Evolutionary conservation across 2,797 vertebrate species (phyloP).

Genomic region (Fistularia commersonii): DNA sequence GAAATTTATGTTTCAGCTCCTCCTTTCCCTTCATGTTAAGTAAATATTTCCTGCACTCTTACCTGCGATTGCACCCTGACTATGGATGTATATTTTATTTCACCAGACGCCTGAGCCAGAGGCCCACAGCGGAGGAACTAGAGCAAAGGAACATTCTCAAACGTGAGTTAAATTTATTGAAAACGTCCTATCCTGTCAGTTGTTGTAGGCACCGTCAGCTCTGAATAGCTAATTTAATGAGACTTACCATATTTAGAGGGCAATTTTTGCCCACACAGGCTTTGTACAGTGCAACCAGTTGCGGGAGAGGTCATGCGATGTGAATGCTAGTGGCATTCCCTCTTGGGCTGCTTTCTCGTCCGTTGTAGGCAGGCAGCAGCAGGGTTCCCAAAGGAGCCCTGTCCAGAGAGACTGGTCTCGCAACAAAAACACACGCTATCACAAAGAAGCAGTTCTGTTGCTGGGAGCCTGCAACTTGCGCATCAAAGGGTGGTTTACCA

Average conservation of each 20-base stretch:
- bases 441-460: constrained; percentile 44
- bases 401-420: constrained; percentile 46
- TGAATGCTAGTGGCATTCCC: constrained; percentile 27
- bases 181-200: too few relatives aligned
- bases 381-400: constrained; percentile 34
- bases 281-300: not conserved
- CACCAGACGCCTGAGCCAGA: constrained; percentile 95
- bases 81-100: constrained; percentile 54
- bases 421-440: constrained; percentile 50
- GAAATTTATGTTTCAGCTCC: too few relatives aligned
- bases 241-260: not conserved
- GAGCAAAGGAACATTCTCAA: constrained; percentile 98
- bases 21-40: too few relatives aligned
- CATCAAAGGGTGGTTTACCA: constrained; percentile 58
- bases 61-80: constrained; percentile 12
- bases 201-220: too few relatives aligned
- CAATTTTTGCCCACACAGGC: too few relatives aligned
- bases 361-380: constrained; percentile 15
- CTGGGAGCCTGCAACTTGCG: constrained; percentile 34
- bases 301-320: constrained; percentile 16
- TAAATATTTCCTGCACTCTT: too few relatives aligned
- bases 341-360: constrained; percentile 31
- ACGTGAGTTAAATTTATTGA: constrained; percentile 80
- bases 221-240: too few relatives aligned
- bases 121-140: constrained; percentile 94